phyloP scores from a whole-genome alignment of 2,888 invertebrate species.

The Cyclophora punctaria region DNA sequence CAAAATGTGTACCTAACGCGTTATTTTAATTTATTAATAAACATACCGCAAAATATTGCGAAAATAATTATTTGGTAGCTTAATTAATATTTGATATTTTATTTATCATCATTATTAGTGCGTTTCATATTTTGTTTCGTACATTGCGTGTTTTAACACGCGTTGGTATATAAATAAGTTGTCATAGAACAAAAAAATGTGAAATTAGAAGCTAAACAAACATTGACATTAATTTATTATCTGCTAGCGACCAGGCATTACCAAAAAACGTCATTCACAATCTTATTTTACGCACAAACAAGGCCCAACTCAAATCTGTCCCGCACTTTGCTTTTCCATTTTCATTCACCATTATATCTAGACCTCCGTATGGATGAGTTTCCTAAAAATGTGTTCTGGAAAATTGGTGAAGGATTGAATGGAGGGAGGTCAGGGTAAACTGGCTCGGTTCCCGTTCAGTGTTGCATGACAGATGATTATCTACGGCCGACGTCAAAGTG shows the following conservation, averaged over 20 bases:
- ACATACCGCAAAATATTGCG: too few relatives aligned
- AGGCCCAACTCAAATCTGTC: slow-evolving; percentile 53
- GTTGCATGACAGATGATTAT: slow-evolving; percentile 72
- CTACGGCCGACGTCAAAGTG: slow-evolving; percentile 69
- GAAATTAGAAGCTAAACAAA: slow-evolving; percentile 12
- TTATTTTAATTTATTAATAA: too few relatives aligned
- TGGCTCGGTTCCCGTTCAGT: slow-evolving; percentile 48
- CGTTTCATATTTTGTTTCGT: too few relatives aligned
- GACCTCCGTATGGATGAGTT: slow-evolving; percentile 22
- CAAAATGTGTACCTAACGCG: too few relatives aligned
- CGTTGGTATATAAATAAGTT: too few relatives aligned
- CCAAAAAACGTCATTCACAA: slow-evolving; percentile 51
- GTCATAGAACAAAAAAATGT: too few relatives aligned
- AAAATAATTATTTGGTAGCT: too few relatives aligned
- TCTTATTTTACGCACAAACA: slow-evolving; percentile 58
- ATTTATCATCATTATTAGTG: too few relatives aligned
- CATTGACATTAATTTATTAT: slow-evolving; percentile 32
- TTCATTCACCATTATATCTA: slow-evolving; percentile 27
- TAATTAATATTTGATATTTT: too few relatives aligned
- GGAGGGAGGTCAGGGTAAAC: slow-evolving; percentile 33
- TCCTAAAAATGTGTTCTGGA: slow-evolving; percentile 13
- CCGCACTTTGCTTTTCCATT: slow-evolving; percentile 51
- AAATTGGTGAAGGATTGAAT: slow-evolving; percentile 24
- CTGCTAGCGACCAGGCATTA: slow-evolving; percentile 19
- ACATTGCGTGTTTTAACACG: too few relatives aligned